A percentile compares a stretch with the other conserved stretches of the same genome.
These are phyloP conservation scores for Emydura subglobosa DNA, from an alignment of 2,113 vertebrate species.

Conservation along the genomic window DNA sequence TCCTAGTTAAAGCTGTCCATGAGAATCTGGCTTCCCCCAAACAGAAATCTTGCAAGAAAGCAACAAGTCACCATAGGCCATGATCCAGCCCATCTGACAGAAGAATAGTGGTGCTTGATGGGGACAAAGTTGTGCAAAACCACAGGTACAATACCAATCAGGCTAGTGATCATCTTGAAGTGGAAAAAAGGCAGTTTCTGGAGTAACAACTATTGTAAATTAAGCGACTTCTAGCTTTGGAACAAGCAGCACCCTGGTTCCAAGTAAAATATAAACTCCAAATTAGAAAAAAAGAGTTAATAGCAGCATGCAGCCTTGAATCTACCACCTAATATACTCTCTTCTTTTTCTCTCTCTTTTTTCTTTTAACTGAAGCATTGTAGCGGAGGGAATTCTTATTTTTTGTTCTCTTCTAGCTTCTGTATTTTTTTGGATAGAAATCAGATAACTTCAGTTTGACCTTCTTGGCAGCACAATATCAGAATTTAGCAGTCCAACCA, in stretches of 20 bases:
- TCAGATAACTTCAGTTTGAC: background rate
- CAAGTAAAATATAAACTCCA: background rate
- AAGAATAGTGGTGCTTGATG: background rate
- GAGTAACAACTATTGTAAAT: background rate
- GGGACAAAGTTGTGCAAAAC: background rate
- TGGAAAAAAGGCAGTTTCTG: background rate
- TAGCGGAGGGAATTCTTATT: background rate
- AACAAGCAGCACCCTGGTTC: background rate
- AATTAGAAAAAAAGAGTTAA: background rate
- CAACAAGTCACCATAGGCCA: background rate
- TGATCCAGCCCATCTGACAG: rapidly evolving
- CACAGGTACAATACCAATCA: background rate
- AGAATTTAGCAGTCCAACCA: background rate
- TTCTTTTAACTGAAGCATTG: background rate
- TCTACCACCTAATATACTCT: background rate
- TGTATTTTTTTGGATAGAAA: background rate
- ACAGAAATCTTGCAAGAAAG: background rate
- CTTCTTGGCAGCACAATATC: rapidly evolving
- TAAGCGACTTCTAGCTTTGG: background rate
- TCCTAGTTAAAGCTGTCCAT: background rate
- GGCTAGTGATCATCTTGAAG: background rate
- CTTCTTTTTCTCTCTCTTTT: background rate
- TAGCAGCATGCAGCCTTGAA: background rate
- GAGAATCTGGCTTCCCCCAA: background rate
- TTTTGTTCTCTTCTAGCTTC: background rate